Percentiles rank a stretch among this genome's conserved stretches.
Conservation (phyloP, 2,797 vertebrate genomes). For the Gallinago nigripennis region DNA sequence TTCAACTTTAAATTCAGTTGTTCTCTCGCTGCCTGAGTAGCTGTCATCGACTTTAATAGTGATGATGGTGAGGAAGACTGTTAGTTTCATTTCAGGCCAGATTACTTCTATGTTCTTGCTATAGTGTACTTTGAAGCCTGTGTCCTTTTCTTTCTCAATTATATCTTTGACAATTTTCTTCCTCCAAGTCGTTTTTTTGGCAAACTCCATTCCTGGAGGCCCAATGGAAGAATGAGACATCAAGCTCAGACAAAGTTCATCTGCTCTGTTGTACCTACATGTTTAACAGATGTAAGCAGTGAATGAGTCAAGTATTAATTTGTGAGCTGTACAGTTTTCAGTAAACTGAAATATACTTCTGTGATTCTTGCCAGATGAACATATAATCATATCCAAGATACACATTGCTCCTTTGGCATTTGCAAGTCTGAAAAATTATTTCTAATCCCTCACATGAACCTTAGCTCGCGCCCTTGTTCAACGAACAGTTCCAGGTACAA, state of each 20-base stretch:
- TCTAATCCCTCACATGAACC: not conserved
- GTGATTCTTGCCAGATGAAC: not conserved
- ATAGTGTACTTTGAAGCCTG: not conserved
- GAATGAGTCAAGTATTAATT: not conserved
- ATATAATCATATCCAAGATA: not conserved
- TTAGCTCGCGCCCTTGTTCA: not conserved
- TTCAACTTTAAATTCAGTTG: not conserved
- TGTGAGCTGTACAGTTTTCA: not conserved
- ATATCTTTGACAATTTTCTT: not conserved
- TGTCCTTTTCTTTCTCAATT: not conserved
- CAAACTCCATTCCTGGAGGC: not conserved
- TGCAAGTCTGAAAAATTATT: not conserved
- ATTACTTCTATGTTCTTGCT: not conserved
- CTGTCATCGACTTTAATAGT: not conserved
- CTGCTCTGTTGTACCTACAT: not conserved
- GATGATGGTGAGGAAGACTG: not conserved
- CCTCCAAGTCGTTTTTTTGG: not conserved
- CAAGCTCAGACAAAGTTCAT: not conserved
- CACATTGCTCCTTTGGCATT: not conserved
- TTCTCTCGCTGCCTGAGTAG: not conserved
- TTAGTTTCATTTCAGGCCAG: not conserved
- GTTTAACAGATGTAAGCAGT: not conserved
- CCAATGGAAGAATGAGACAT: not conserved
- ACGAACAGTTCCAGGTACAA: not conserved
- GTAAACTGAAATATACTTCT: not conserved